Base-by-base conservation (phyloP, 92 coral and sea anemone species). In the Phenganax marumi region DNA sequence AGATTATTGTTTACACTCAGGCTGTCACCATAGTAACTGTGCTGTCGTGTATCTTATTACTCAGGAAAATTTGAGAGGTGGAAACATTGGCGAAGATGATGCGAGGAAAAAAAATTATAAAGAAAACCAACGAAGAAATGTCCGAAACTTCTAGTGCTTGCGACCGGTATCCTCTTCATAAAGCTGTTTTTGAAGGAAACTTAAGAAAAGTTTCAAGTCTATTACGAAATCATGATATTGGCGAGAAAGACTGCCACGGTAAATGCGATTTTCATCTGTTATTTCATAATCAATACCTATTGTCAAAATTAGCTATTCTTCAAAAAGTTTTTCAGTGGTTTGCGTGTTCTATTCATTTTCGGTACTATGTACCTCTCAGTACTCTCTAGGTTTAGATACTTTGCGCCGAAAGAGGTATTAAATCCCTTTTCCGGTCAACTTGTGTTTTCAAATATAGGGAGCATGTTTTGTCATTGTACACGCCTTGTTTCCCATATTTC, bases 141-240 rank as follows among this genome's bases (percentile, higher is more conserved):
- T 80, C 86, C 61, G 89, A 86, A 66, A 74, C 14, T 18, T 43
- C 60, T 53, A 75, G 46, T 21, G 89, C 72, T 48, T 85, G 80
- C 51, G 97, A 95, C 63, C 89, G 89, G 46, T 95, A 80, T 76
- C 98, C 97, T 55, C 92, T 95, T 55, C 98, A 95, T 63, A 92
- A 81, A 86, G 98, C 98, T 24, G 90, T 95, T 55, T 95, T 92
- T 85, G 97, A 95, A 69, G 98, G 98, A 26, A 95, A 95, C 88
- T 81, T 95, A 9, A 88, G 98, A 24, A 95, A 92, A 72, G 97
- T 95, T 73, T 95, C 98, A 46, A 72, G 87, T 49, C 90, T 86
- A 48, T 75, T 95, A 76, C 84, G 96, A 33, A 76, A 85, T 70
- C 90, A 92, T 73, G 96, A 92, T 82, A 80, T 95, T 70, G 90